A percentile compares a stretch with the other conserved stretches of the same genome.
Evolutionary conservation across 2,113 vertebrate genomes (phyloP).

Genomic region (Circaetus gallicus): DNA sequence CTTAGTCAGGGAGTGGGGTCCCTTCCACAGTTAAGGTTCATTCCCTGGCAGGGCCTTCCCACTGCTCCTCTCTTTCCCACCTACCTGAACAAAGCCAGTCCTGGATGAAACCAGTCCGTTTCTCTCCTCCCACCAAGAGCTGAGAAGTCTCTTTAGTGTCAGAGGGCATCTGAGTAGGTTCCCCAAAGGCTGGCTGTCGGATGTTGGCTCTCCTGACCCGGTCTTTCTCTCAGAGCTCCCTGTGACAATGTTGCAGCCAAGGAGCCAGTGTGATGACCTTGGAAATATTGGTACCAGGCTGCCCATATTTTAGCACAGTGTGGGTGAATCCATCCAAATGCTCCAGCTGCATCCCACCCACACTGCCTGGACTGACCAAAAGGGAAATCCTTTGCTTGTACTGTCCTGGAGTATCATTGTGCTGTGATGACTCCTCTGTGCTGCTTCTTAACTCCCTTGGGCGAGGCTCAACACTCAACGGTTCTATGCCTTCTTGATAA

Average conservation of each 20-base stretch:
- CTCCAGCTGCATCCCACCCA: background rate
- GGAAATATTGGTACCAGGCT: background rate
- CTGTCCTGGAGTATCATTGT: background rate
- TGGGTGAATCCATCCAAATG: background rate
- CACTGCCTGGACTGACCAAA: accelerated
- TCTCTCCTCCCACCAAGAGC: background rate
- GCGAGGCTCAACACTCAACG: background rate
- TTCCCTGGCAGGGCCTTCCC: background rate
- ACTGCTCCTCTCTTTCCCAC: background rate
- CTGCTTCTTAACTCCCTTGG: background rate
- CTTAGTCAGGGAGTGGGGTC: background rate
- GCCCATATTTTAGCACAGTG: background rate
- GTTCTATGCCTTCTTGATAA: background rate
- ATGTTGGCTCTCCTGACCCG: background rate
- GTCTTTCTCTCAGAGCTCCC: background rate
- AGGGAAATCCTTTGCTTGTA: background rate
- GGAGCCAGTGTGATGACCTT: background rate
- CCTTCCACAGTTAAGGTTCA: background rate
- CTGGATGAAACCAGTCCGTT: background rate
- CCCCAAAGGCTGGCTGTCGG: background rate
- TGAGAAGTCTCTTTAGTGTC: background rate
- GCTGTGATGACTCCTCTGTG: background rate
- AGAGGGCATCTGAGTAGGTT: background rate
- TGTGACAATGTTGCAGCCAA: background rate
- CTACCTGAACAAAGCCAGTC: background rate